phyloP scores from a whole-genome alignment of 2,888 invertebrate genomes.

The Cryptocephalus moraei region DNA sequence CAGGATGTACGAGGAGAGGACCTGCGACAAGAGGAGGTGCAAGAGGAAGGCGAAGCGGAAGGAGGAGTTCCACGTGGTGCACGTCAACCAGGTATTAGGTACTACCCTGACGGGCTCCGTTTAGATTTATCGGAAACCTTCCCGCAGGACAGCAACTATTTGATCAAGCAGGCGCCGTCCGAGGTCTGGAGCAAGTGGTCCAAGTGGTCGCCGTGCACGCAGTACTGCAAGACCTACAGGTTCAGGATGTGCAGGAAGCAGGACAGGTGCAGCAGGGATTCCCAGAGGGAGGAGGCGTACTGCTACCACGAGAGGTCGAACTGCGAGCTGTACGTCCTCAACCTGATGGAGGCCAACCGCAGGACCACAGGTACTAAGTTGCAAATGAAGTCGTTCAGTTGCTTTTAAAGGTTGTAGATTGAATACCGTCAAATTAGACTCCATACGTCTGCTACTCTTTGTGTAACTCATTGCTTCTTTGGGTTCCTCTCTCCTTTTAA shows the following conservation, averaged over 20 bases:
- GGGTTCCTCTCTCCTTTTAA: conserved; percentile 5
- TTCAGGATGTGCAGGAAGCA: conserved; percentile 66
- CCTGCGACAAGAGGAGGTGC: conserved; percentile 34
- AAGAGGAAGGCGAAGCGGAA: conserved; percentile 34
- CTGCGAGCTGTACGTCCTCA: conserved; percentile 60
- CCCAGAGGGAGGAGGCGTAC: conserved; percentile 73
- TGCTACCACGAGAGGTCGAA: conserved; percentile 75
- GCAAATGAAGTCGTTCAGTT: too few relatives aligned
- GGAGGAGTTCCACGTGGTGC: conserved; percentile 29
- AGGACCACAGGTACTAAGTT: too few relatives aligned
- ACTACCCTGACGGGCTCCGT: not conserved
- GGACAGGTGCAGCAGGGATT: conserved; percentile 64
- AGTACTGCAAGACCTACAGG: conserved; percentile 69
- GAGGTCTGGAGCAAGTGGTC: conserved; percentile 54
- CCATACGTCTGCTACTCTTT: too few relatives aligned
- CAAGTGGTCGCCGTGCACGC: conserved; percentile 71
- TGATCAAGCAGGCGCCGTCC: conserved; percentile 25
- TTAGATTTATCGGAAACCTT: not conserved
- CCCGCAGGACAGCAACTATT: conserved; percentile 28
- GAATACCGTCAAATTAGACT: too few relatives aligned
- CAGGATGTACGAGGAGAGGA: conserved; percentile 34
- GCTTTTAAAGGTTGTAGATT: too few relatives aligned
- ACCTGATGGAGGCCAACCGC: conserved; percentile 26
- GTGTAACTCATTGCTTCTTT: not conserved
- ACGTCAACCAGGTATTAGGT: conserved; percentile 21